Conservation (phyloP, 2,888 invertebrate species). For the Leptinotarsa tumamoca region DNA sequence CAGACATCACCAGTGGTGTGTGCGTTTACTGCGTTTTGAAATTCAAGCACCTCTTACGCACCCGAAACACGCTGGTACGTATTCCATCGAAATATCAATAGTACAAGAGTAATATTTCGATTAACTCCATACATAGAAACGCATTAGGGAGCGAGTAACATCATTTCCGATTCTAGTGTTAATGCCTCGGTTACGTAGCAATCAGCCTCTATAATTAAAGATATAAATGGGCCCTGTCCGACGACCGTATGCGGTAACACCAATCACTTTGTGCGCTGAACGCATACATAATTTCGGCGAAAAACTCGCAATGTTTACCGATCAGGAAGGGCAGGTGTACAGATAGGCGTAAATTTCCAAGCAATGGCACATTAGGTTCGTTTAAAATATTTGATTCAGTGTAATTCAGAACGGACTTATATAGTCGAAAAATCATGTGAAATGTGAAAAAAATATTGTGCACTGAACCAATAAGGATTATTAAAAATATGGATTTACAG, state of each 20-base stretch:
- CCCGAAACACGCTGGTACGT: not conserved
- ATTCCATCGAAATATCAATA: constrained; percentile 38
- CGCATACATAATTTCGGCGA: constrained; percentile 14
- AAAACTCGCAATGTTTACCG: constrained; percentile 15
- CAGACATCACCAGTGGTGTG: too few relatives aligned
- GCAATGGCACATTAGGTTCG: not conserved
- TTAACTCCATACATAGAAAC: constrained; percentile 55
- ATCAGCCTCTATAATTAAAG: constrained; percentile 56
- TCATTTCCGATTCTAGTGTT: constrained; percentile 50
- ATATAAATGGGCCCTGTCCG: constrained; percentile 51
- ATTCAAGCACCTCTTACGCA: not conserved
- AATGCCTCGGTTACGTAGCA: constrained; percentile 51
- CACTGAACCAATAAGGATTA: too few relatives aligned
- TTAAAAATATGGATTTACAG: too few relatives aligned
- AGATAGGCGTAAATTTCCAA: not conserved
- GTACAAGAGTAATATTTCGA: constrained; percentile 55
- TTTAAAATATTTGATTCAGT: not conserved
- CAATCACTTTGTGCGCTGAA: constrained; percentile 34
- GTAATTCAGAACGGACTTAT: too few relatives aligned
- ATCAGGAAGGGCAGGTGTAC: constrained; percentile 6
- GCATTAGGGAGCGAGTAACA: constrained; percentile 52
- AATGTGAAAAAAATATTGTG: too few relatives aligned
- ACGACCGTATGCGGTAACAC: constrained; percentile 32
- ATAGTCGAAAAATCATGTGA: too few relatives aligned
- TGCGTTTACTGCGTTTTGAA: not conserved